Base-by-base conservation (phyloP, 2,888 invertebrate species). In the Spatulosminthurus flaviceps region DNA sequence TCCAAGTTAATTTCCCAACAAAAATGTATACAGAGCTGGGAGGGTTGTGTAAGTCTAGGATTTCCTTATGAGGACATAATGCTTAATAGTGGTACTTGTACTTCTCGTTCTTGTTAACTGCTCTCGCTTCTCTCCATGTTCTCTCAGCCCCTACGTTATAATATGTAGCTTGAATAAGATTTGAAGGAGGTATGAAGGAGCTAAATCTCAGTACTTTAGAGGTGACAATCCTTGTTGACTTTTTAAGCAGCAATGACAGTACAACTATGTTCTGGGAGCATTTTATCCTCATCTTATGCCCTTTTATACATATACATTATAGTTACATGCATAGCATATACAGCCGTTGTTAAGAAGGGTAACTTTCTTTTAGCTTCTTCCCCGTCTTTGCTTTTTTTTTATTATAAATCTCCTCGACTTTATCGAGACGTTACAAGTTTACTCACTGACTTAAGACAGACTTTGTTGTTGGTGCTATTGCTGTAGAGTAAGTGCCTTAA, bases 11-110 rank as follows among this genome's bases (percentile, higher is more conserved):
- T 51, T 51, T 51, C 19, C 9, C 9, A n/a, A 51, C 51, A 51
- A 51, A 51, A 51, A 51, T 51, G 51, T 51, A 51, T 51, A 51
- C n/a, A n/a, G n/a, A n/a, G n/a, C n/a, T n/a, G n/a, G n/a, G n/a
- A 13, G 16, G 16, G 16, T 2, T 13, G 16, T 51, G 16, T 4
- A 51, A 51, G 16, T 51, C 51, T 19, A 19, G 51, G 51, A 51
- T 51, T 51, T 51, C 51, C 51, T 51, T 51, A 51, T n/a, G 51
- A 51, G 51, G 51, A n/a, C 51, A 51, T 51, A 51, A 51, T 51
- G 16, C n/a, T 11, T 51, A 51, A 51, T 9, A 51, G 51, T 2
- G 16, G 51, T 51, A 51, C 51, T 51, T 51, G 51, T 2, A 19
- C 51, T 51, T 19, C 19, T 51, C 16, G 51, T 51, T 51, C 9